Evolutionary conservation across 2,113 vertebrate species (phyloP).

Genomic region (Dasyurus viverrinus): DNA sequence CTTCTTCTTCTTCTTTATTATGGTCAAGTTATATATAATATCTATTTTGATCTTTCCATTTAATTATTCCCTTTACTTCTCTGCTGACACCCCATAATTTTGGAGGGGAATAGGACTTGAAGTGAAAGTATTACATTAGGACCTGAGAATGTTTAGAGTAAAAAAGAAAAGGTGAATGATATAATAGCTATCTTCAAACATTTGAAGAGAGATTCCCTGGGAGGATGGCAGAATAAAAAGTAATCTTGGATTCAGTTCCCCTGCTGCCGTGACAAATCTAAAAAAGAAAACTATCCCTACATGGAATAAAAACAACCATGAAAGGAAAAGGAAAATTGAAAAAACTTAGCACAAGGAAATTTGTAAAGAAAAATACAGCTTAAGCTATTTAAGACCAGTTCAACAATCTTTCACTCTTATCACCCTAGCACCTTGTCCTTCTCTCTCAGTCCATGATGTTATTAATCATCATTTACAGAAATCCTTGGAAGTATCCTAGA

Average conservation of each 20-base stretch:
- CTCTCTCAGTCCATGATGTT: not conserved
- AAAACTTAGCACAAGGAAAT: not conserved
- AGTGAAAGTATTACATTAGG: not conserved
- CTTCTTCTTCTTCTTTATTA: not conserved
- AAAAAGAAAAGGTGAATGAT: not conserved
- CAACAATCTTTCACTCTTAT: not conserved
- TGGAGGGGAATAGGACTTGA: not conserved
- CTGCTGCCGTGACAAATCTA: not conserved
- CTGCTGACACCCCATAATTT: not conserved
- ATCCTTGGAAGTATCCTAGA: not conserved
- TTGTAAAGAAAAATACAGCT: not conserved
- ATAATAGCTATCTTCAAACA: not conserved
- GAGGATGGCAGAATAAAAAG: not conserved
- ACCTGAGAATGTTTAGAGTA: not conserved
- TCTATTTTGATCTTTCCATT: not conserved
- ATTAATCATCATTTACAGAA: not conserved
- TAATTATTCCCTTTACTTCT: not conserved
- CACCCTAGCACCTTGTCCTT: not conserved
- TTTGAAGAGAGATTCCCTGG: not conserved
- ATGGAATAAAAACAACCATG: not conserved
- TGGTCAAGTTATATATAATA: not conserved
- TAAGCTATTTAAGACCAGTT: not conserved
- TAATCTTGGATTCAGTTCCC: not conserved
- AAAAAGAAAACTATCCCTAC: not conserved
- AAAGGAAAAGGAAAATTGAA: not conserved